These are phyloP conservation scores for Sarcophaga caerulescens DNA, from an alignment of 2,888 invertebrate genomes.

Conservation along the genomic window DNA sequence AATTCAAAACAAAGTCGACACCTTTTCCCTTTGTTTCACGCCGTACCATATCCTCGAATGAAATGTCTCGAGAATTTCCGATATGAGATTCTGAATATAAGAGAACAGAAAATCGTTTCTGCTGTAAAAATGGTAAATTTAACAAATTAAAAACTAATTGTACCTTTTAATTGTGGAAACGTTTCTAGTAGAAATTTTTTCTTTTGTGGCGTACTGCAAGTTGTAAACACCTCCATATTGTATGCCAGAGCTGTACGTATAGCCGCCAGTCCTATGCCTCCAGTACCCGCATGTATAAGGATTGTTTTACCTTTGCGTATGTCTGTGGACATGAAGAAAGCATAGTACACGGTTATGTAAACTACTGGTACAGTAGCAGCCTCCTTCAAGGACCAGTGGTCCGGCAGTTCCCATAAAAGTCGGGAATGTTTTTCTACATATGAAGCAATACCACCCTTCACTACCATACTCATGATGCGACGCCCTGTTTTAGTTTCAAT, in stretches of 20 bases:
- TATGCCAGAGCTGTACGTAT: slow-evolving; percentile 86
- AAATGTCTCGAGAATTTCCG: slow-evolving; percentile 92
- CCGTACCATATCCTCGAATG: slow-evolving; percentile 93
- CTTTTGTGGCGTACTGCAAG: slow-evolving; percentile 86
- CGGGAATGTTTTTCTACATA: slow-evolving; percentile 74
- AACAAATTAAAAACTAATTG: neutral
- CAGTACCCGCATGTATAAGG: slow-evolving; percentile 85
- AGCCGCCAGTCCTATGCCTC: slow-evolving; percentile 90
- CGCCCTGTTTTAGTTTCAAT: slow-evolving; percentile 82
- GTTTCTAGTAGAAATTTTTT: slow-evolving; percentile 84
- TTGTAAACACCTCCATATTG: slow-evolving; percentile 86
- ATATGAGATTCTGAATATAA: slow-evolving; percentile 83
- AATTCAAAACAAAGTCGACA: slow-evolving; percentile 95
- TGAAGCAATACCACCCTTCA: slow-evolving; percentile 83
- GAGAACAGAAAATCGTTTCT: too few relatives aligned
- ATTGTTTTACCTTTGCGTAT: slow-evolving; percentile 80
- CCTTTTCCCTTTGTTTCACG: slow-evolving; percentile 91
- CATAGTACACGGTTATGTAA: slow-evolving; percentile 86
- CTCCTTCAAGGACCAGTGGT: slow-evolving; percentile 87
- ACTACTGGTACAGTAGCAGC: slow-evolving; percentile 91
- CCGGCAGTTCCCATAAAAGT: slow-evolving; percentile 86
- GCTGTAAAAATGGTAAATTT: too few relatives aligned
- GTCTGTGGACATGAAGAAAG: slow-evolving; percentile 79
- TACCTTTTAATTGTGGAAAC: slow-evolving; percentile 83
- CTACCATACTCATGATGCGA: slow-evolving; percentile 85